Evolutionary conservation across 2,797 vertebrate genomes (phyloP), one percentile per base, ranked within the genome.

Genomic region (Luscinia megarhynchos): DNA sequence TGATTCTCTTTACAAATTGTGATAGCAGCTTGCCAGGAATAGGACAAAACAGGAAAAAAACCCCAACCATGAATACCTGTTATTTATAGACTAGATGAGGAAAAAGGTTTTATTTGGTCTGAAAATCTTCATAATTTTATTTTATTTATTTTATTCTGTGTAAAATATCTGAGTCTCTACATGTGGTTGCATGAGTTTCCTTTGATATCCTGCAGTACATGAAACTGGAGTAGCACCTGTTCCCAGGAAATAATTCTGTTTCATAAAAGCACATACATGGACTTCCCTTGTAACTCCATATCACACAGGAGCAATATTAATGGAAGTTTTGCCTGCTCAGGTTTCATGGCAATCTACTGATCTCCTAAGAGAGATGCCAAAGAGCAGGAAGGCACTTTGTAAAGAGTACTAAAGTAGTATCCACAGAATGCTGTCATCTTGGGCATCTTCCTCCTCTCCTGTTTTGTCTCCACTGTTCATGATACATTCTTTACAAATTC

Each of bases 11-110:
- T 59, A 88, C 81, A 89, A 96, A 50, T 23, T 76, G 51, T 78
- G 91, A 95, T 78, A 95, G 84, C 63, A 84, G 36, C 73, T 96
- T 94, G 68, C 87, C 29, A 61, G 54, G 62, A 73, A 85, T 15
- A n/a, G 67, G 61, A 90, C 66, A 80, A 94, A 94, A 74, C 17
- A 84, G 36, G 29, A 58, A 89, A 95, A 92, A 83, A 16, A 0
- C 1, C 34, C 74, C 72, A 54, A 32, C 19, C 61, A 45, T 40
- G 30, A 90, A 89, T 63, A 91, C 30, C 43, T 81, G 57, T 64
- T 96, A 89, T 90, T 97, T 94, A 84, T 41, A 30, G 61, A 58
- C 29, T 75, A 90, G 61, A 64, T 45, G 19, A 86, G 23, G 9
- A 32, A 51, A 51, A 66, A 92, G 20, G 10, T 54, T 61, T 78